Evolutionary conservation across 2,113 vertebrate species (phyloP), one percentile per base, ranked within the genome.

Genomic region (Ageneiosus marmoratus): DNA sequence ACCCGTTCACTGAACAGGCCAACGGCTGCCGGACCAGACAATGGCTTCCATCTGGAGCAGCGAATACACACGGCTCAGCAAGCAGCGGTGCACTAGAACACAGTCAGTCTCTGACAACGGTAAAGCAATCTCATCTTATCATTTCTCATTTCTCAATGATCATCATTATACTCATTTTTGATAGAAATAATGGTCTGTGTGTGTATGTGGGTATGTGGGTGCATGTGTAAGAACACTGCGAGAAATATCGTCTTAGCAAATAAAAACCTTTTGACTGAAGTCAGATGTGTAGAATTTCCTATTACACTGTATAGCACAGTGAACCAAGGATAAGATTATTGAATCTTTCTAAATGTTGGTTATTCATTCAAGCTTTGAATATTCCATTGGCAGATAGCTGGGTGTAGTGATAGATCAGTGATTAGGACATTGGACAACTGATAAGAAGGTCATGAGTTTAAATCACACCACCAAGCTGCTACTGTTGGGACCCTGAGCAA

Each of bases 21-120:
- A n/a, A 76, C 4, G 83, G 63, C 83, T 18, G 86, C 90, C 0
- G 18, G 86, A 16, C 74, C 87, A 0, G 91, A 89, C 5, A 95
- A 92, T 0, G 44, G 84, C 4, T 85, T 87, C 77, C 91, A 48
- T 79, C 87, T 87, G 88, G 92, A 93, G 0, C 86, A 91, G 90
- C 89, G 91, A 85, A 87, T 90, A 50, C 15, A 89, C 87, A 86
- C 86, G 5, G 87, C 85, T 85, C 85, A 87, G 86, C 83, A 82
- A 92, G 89, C 91, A 87, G 91, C 90, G 86, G 86, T 91, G 88
- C 91, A 91, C 65, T 94, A 89, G 90, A 87, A 94, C 94, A 88
- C 92, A 84, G 92, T 94, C 93, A 93, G 89, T 27, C 87, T 92
- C 89, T 94, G 93, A 94, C 92, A 56, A 84, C 93, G 94, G 94